phyloP scores from a whole-genome alignment of 2,888 invertebrate genomes.

The Argyresthia albistria region DNA sequence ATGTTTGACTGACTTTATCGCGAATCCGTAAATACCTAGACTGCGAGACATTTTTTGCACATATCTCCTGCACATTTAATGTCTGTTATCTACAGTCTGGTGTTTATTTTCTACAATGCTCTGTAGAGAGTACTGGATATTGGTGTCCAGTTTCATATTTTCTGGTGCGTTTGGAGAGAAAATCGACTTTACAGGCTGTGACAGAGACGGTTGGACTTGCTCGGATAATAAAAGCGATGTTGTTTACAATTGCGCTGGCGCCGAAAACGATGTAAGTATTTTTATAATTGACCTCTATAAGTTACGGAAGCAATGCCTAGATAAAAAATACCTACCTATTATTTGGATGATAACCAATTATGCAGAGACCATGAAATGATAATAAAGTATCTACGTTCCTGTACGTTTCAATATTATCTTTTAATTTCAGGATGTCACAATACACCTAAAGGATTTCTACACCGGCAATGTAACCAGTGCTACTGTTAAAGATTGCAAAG shows the following conservation, averaged over 20 bases:
- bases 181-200: slow-evolving; percentile 55
- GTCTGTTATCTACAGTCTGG: too few relatives aligned
- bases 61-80: too few relatives aligned
- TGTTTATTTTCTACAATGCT: background rate
- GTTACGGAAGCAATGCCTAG: too few relatives aligned
- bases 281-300: too few relatives aligned
- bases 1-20: too few relatives aligned
- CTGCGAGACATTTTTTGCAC: too few relatives aligned
- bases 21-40: too few relatives aligned
- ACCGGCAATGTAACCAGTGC: slow-evolving; percentile 53
- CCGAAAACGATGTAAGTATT: slow-evolving; percentile 44
- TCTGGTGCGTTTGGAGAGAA: slow-evolving; percentile 22
- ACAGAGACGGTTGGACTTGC: slow-evolving; percentile 56
- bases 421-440: slow-evolving; percentile 62
- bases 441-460: slow-evolving; percentile 66
- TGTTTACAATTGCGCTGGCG: slow-evolving; percentile 38
- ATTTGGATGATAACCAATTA: too few relatives aligned
- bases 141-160: background rate
- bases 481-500: slow-evolving; percentile 60
- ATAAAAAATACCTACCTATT: too few relatives aligned
- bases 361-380: too few relatives aligned
- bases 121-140: background rate
- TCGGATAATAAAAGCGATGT: slow-evolving; percentile 41
- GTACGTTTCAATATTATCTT: slow-evolving; percentile 1
- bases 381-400: too few relatives aligned